A percentile compares a stretch with the other conserved stretches of the same genome.
phyloP scores from a whole-genome alignment of 2,113 vertebrate species.

The Polypterus senegalus region DNA sequence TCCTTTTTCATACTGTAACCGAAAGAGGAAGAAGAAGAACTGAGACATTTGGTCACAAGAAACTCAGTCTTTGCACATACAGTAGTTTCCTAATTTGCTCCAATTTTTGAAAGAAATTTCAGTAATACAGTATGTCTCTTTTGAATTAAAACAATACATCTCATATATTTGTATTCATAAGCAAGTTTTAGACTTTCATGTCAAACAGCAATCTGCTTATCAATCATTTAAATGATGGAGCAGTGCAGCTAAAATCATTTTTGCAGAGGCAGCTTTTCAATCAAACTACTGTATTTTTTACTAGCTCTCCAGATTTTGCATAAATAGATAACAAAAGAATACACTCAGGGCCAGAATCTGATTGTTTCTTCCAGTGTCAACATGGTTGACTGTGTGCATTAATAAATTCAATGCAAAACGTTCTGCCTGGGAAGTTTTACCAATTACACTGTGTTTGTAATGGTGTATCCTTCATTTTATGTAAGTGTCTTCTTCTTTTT shows the following conservation, averaged over 20 bases:
- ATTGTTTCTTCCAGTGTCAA: neutral
- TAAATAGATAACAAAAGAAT: constrained; percentile 7
- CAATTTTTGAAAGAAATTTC: too few relatives aligned
- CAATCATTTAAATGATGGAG: constrained; percentile 29
- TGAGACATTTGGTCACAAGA: too few relatives aligned
- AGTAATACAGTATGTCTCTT: too few relatives aligned
- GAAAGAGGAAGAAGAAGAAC: too few relatives aligned
- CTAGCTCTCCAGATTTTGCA: neutral
- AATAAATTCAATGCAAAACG: neutral
- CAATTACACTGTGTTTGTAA: neutral
- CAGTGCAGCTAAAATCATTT: neutral
- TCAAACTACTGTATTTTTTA: constrained; percentile 1
- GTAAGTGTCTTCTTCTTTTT: neutral
- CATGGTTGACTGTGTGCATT: neutral
- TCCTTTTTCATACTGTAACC: too few relatives aligned
- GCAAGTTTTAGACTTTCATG: constrained; percentile 25
- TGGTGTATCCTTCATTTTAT: constrained; percentile 3
- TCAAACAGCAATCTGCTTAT: constrained; percentile 32
- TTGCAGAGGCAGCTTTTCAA: constrained; percentile 3
- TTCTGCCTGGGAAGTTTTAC: neutral
- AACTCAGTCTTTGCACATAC: too few relatives aligned
- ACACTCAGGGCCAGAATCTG: neutral
- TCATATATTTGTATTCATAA: constrained; percentile 17
- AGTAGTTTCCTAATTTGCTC: too few relatives aligned
- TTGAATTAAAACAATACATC: too few relatives aligned